Evolutionary conservation across 2,888 invertebrate genomes (phyloP).

Genomic region (Troilus luridus): DNA sequence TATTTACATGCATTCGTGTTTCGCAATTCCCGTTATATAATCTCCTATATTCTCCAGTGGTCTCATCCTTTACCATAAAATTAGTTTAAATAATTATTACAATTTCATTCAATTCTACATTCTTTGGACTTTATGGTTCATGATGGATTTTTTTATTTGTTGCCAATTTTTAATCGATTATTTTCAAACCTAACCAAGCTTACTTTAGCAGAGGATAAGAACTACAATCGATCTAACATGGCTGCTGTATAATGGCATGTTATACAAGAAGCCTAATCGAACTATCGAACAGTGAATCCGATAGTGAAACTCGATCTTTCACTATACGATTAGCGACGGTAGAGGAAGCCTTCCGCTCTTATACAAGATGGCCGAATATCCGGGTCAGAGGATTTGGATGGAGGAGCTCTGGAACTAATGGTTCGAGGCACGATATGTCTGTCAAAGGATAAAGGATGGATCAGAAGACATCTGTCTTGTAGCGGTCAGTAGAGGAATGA

Average conservation of each 20-base stretch:
- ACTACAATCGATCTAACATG: not conserved
- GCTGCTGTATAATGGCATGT: not conserved
- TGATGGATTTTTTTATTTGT: too few relatives aligned
- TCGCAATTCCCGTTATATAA: too few relatives aligned
- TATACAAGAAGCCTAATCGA: not conserved
- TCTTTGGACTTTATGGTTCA: too few relatives aligned
- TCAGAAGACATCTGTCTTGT: not conserved
- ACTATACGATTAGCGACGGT: not conserved
- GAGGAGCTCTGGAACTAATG: not conserved
- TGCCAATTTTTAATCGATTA: too few relatives aligned
- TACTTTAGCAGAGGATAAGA: not conserved
- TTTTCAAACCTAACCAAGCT: not conserved
- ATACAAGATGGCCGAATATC: not conserved
- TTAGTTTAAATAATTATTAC: too few relatives aligned
- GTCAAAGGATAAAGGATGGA: not conserved
- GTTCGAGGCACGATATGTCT: not conserved
- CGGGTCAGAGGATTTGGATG: not conserved
- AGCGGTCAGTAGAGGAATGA: not conserved
- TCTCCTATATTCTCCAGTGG: too few relatives aligned
- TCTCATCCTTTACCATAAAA: too few relatives aligned
- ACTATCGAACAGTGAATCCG: not conserved
- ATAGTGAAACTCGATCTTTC: slow-evolving; percentile 26
- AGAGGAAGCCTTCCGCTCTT: slow-evolving; percentile 19
- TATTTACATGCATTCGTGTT: too few relatives aligned
- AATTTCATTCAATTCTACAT: too few relatives aligned